A percentile compares a stretch with the other conserved stretches of the same genome.
Evolutionary conservation across 2,113 vertebrate genomes (phyloP).

Genomic region (Machaerirhynchus nigripectus): DNA sequence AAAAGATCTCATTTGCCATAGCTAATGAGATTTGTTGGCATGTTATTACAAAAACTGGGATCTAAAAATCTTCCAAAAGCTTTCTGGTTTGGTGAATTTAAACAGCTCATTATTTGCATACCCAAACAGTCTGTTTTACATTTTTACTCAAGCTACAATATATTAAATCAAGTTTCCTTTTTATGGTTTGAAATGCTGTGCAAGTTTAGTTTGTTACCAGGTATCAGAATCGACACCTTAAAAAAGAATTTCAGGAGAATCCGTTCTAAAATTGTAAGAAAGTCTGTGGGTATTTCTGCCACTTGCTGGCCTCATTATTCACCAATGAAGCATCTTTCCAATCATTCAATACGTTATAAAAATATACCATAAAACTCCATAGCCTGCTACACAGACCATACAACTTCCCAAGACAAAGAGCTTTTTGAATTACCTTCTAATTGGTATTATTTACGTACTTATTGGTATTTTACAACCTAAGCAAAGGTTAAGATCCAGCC

Average conservation of each 20-base stretch:
- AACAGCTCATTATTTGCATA: background rate
- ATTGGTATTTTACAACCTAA: background rate
- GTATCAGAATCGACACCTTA: background rate
- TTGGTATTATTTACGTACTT: background rate
- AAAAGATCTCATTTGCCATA: conserved; percentile 1
- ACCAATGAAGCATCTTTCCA: background rate
- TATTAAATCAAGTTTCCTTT: background rate
- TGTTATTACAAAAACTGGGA: background rate
- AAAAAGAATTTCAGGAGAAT: background rate
- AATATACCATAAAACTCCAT: background rate
- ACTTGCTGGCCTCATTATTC: background rate
- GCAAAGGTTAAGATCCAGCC: background rate
- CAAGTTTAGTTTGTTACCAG: background rate
- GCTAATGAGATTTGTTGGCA: conserved; percentile 3
- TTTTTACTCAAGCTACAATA: background rate
- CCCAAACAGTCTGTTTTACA: background rate
- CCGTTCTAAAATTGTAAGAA: background rate
- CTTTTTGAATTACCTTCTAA: background rate
- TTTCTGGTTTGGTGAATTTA: background rate
- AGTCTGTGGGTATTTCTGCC: background rate
- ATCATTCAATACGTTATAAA: background rate
- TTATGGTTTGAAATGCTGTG: background rate
- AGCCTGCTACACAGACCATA: background rate
- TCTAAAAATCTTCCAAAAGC: background rate
- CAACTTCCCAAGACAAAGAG: background rate